phyloP scores from a whole-genome alignment of 2,888 invertebrate species.

The Limnephilus marmoratus region DNA sequence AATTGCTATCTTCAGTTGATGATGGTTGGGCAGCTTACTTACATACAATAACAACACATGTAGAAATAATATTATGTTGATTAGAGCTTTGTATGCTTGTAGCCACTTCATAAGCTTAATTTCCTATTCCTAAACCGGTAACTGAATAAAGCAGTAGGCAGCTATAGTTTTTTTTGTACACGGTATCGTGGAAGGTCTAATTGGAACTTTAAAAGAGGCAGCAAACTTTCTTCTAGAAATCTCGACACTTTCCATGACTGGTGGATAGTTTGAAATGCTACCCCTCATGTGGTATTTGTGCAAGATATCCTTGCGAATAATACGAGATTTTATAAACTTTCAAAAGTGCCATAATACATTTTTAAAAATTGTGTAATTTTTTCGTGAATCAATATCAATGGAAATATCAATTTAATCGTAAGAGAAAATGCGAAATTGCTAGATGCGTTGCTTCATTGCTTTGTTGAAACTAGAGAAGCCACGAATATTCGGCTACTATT shows the following conservation, averaged over 20 bases:
- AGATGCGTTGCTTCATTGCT: neutral
- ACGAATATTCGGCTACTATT: no score
- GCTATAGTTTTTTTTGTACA: neutral
- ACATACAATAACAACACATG: neutral
- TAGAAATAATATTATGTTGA: neutral
- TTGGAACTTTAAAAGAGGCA: neutral
- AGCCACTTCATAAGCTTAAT: neutral
- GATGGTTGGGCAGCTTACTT: neutral
- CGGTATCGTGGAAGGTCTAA: neutral
- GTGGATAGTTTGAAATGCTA: neutral
- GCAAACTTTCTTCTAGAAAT: neutral
- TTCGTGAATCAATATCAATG: no score
- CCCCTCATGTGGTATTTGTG: neutral
- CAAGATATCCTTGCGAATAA: neutral
- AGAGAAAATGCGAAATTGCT: neutral
- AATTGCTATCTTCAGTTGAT: slow-evolving; percentile 2
- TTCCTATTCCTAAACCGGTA: neutral
- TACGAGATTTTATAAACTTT: no score
- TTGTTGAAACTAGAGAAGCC: neutral
- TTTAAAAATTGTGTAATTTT: no score
- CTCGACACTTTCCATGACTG: no score
- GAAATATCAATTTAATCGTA: neutral
- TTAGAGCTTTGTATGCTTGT: neutral
- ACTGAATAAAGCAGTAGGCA: neutral
- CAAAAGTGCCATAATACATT: no score